Conservation (phyloP, 92 coral and sea anemone species). For the Palythoa grandis region DNA sequence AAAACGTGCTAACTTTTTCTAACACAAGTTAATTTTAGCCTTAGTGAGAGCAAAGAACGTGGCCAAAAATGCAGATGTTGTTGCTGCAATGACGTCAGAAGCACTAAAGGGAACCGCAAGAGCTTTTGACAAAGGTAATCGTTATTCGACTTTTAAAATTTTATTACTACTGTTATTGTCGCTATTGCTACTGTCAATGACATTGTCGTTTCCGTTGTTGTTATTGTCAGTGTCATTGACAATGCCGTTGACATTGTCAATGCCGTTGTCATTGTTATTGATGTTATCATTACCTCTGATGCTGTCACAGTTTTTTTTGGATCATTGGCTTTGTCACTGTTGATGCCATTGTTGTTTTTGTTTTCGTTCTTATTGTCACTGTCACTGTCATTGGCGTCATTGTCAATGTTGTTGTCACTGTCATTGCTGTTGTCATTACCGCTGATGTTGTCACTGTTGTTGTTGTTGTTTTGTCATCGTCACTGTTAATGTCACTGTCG, state of each 20-base stretch:
- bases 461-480: not conserved
- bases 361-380: not conserved
- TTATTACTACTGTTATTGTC: not conserved
- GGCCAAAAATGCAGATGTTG: constrained; percentile 81
- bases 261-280: not conserved
- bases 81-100: constrained; percentile 91
- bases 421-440: not conserved
- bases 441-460: not conserved
- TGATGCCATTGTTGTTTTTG: not conserved
- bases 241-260: not conserved
- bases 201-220: not conserved
- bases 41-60: constrained; percentile 72
- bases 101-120: constrained; percentile 91
- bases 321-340: not conserved
- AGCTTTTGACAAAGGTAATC: constrained; percentile 91
- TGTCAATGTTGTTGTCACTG: not conserved
- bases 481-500: not conserved
- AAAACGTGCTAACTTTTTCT: not conserved
- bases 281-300: not conserved
- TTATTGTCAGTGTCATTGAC: not conserved
- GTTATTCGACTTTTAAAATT: not conserved
- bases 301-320: not conserved
- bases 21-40: constrained; percentile 56
- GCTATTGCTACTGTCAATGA: not conserved
- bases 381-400: not conserved